Base-by-base conservation (phyloP, 2,888 invertebrate genomes). In the Patella caerulea region DNA sequence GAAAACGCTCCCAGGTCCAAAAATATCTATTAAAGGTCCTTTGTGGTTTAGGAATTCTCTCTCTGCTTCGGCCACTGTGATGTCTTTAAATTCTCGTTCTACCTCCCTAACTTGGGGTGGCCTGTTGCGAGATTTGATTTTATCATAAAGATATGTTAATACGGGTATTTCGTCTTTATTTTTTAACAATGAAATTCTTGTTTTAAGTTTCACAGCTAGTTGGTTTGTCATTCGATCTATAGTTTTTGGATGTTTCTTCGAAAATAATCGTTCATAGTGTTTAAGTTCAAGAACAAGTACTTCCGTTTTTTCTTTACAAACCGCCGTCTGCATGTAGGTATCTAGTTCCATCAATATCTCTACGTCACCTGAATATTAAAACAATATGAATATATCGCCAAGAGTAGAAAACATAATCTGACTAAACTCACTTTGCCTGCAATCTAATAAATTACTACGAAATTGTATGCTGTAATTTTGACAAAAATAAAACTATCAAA, bases 1-100 rank as follows among this genome's bases (percentile, higher is more conserved):
- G 79, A 90, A 91, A 55, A 90, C 91, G 77, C 90, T 91, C 0
- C 90, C 91, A 0, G 91, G 91, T 12, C 90, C 91, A 76, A 88
- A 83, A 45, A 87, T 85, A 77, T 90, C 90, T 17, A 90, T 84
- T 34, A 90, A 79, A 0, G 90, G 88, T 3, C 90, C 90, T 79
- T 86, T 87, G 80, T 86, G 87, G 74, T 86, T 87, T 56, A 86
- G 85, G 76, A 88, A 88, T 75, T 87, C 82, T 75, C 83, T 85
- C 76, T 88, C 87, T 0, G 88, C 88, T n/a, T 81, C 83, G 17
- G 84, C 83, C 52, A 86, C 86, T 9, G 86, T 86, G 7, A 79
- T 83, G 70, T 83, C 83, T 12, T 81, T 78, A 69, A 78, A 80
- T 71, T 83, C 84, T 59, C 81, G 80, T 77, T 85, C 83, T 29